A percentile compares a stretch with the other conserved stretches of the same genome.
Evolutionary conservation across 2,888 invertebrate species (phyloP).

Genomic region (Conomelus anceps): DNA sequence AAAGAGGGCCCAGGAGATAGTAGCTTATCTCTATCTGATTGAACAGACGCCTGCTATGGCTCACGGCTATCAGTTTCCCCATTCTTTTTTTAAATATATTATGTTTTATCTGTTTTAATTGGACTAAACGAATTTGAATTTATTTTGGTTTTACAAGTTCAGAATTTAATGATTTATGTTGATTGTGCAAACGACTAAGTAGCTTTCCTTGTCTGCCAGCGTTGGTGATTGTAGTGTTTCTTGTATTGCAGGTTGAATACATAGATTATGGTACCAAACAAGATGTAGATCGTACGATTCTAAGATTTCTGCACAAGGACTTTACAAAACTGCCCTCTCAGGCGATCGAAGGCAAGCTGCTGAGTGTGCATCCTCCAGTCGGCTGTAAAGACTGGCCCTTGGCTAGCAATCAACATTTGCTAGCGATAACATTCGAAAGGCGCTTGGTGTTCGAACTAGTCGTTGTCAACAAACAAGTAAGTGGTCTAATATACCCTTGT

Average conservation of each 20-base stretch:
- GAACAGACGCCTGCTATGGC: no score
- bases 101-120: no score
- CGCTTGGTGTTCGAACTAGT: background rate
- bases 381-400: background rate
- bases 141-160: no score
- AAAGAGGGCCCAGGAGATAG: no score
- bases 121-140: no score
- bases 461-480: background rate
- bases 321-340: conserved; percentile 4
- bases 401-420: background rate
- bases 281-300: background rate
- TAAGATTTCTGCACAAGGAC: conserved; percentile 3
- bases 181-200: no score
- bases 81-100: no score
- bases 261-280: conserved; percentile 8
- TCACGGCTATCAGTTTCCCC: no score
- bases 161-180: no score
- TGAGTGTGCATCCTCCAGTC: background rate
- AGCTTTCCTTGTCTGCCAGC: no score
- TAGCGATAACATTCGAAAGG: background rate
- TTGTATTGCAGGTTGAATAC: conserved; percentile 15
- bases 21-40: no score
- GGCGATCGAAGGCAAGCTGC: background rate
- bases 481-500: background rate
- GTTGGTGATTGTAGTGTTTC: no score